phyloP scores from a whole-genome alignment of 2,113 vertebrate genomes.

The Ceyx margarethae region DNA sequence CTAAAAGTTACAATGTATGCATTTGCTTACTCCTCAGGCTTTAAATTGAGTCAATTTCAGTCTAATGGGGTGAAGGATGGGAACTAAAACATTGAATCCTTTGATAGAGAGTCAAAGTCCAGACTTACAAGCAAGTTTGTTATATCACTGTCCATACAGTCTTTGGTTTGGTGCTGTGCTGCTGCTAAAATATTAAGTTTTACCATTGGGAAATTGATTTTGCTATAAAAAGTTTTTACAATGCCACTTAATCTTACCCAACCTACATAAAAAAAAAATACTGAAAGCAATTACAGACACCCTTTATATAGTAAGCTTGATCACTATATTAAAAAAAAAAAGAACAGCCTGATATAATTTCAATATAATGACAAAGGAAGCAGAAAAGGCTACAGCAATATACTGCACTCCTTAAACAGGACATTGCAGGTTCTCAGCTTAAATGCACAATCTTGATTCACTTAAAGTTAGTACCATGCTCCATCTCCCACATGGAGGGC shows the following conservation, averaged over 20 bases:
- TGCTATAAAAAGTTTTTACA: conserved; percentile 65
- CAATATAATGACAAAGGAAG: conserved; percentile 56
- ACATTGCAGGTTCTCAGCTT: conserved; percentile 10
- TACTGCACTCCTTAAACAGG: conserved; percentile 36
- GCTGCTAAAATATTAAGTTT: conserved; percentile 64
- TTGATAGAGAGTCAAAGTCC: neutral
- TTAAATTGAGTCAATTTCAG: conserved; percentile 28
- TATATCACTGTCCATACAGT: neutral
- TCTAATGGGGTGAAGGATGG: neutral
- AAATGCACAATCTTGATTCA: conserved; percentile 53
- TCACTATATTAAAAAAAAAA: conserved; percentile 74
- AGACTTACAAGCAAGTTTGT: conserved; percentile 4
- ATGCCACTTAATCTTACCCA: conserved; percentile 69
- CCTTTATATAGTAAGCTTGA: conserved; percentile 60
- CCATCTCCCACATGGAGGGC: conserved; percentile 14
- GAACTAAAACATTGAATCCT: conserved; percentile 14
- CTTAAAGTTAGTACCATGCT: conserved; percentile 35
- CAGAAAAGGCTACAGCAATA: conserved; percentile 21
- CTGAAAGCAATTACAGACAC: conserved; percentile 59
- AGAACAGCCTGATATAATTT: conserved; percentile 54
- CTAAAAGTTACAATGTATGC: neutral
- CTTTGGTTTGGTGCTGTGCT: conserved; percentile 27
- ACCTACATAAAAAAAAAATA: conserved; percentile 57
- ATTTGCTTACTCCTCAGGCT: neutral
- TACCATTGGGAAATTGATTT: conserved; percentile 70